phyloP scores from a whole-genome alignment of 2,113 vertebrate species.

The Pterocles gutturalis region DNA sequence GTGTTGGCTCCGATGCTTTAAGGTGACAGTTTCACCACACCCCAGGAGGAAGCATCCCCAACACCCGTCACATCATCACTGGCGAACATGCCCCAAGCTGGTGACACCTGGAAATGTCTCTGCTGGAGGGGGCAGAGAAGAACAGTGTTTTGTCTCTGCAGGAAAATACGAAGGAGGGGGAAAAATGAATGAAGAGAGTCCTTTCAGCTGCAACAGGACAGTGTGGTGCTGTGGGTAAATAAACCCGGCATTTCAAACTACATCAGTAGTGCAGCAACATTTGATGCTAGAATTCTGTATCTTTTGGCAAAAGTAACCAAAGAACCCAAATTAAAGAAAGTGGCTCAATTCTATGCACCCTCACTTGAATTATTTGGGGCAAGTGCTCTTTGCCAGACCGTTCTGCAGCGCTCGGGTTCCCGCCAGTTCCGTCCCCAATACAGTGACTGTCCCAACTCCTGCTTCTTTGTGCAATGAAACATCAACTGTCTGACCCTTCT shows the following conservation, averaged over 20 bases:
- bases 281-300: not conserved
- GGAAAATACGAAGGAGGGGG: fast-evolving
- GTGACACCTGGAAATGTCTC: fast-evolving
- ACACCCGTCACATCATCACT: too few relatives aligned
- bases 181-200: fast-evolving
- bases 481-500: fast-evolving
- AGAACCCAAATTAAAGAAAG: not conserved
- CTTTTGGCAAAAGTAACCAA: not conserved
- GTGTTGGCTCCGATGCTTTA: too few relatives aligned
- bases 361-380: fast-evolving
- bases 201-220: not conserved
- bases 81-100: too few relatives aligned
- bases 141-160: not conserved
- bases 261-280: too few relatives aligned
- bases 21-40: too few relatives aligned
- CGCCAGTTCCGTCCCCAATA: fast-evolving
- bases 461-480: fast-evolving
- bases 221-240: fast-evolving
- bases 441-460: fast-evolving
- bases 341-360: fast-evolving
- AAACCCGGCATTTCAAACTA: not conserved
- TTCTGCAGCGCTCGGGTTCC: fast-evolving
- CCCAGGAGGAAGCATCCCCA: too few relatives aligned
- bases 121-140: too few relatives aligned
- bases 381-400: not conserved